Evolutionary conservation across 1,140 invertebrate species (phyloP), one percentile per base, ranked within the genome.

Genomic region (Carposina sasakii): DNA sequence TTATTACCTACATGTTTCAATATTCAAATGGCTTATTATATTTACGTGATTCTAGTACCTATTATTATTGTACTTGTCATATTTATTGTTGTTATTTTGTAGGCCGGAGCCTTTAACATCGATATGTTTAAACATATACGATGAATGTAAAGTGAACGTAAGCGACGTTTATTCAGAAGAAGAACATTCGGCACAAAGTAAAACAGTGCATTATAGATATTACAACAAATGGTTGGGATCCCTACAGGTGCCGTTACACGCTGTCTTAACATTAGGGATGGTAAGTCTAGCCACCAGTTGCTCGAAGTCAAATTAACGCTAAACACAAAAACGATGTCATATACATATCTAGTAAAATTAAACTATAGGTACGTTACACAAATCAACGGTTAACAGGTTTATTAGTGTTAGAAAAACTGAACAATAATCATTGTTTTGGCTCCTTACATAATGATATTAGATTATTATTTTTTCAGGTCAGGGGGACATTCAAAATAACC

Each of bases 151-250:
- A 55, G 53, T 54, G 0, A 67, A 60, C 33, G 41, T 71, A 2
- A 44, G 33, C 5, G 67, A 69, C 16, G 40, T 28, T 2, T 39
- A 60, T 13, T 50, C 61, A 0, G 69, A 65, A 16, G 70, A 74
- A 1, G 57, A 61, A 2, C 44, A 42, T 1, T 44, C 55, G 1
- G 49, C n/a, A 48, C 28, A 65, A 49, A 31, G 19, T 13, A 15
- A 15, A 6, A 57, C 61, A 1, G 62, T 69, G 0, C 54, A 65
- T 19, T 78, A 72, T 9, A 54, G 70, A 41, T 70, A 64, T 39
- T 61, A 54, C 21, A 71, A 69, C 15, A 72, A 62, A 37, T 83
- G 79, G 79, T 42, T 83, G n/a, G 79, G 74, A 5, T 62, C 67
- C 4, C 20, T 77, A 10, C 52, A 70, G 4, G 50, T 83, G 34